These are phyloP conservation scores for Venustaconcha ellipsiformis DNA, from an alignment of 1,140 invertebrate genomes.

Conservation along the genomic window DNA sequence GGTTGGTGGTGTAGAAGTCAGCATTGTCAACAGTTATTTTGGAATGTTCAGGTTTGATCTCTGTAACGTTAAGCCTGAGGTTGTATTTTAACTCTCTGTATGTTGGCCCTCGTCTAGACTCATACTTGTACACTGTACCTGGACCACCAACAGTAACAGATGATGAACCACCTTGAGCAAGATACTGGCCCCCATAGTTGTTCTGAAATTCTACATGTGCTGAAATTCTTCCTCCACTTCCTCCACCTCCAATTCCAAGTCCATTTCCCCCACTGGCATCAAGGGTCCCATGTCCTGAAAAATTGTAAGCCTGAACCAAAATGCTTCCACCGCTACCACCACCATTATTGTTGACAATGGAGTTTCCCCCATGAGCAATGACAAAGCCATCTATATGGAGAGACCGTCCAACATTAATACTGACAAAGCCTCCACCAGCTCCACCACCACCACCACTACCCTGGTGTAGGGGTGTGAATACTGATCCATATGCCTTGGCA, in stretches of 20 bases:
- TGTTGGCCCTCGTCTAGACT: conserved; percentile 50
- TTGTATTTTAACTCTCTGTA: conserved; percentile 60
- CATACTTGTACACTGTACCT: conserved; percentile 58
- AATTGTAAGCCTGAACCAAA: conserved; percentile 49
- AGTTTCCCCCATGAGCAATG: conserved; percentile 35
- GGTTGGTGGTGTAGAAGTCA: conserved; percentile 42
- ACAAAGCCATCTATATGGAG: conserved; percentile 51
- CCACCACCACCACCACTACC: conserved; percentile 57
- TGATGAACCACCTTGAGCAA: conserved; percentile 40
- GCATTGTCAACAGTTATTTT: conserved; percentile 54
- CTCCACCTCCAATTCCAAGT: conserved; percentile 38
- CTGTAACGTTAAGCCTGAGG: conserved; percentile 46
- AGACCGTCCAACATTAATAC: conserved; percentile 42
- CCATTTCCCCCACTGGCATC: conserved; percentile 53
- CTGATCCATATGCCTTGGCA: conserved; percentile 45
- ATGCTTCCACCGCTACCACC: conserved; percentile 57
- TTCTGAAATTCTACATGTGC: conserved; percentile 49
- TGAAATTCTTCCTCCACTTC: conserved; percentile 55
- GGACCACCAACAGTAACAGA: conserved; percentile 40
- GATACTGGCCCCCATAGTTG: conserved; percentile 46
- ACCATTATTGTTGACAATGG: conserved; percentile 29
- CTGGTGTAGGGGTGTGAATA: conserved; percentile 47
- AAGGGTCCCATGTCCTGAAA: conserved; percentile 50
- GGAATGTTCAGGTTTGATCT: conserved; percentile 51
- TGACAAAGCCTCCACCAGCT: conserved; percentile 51